Conservation (phyloP, 2,797 vertebrate species). For the Schizopygopsis pylzovi region DNA sequence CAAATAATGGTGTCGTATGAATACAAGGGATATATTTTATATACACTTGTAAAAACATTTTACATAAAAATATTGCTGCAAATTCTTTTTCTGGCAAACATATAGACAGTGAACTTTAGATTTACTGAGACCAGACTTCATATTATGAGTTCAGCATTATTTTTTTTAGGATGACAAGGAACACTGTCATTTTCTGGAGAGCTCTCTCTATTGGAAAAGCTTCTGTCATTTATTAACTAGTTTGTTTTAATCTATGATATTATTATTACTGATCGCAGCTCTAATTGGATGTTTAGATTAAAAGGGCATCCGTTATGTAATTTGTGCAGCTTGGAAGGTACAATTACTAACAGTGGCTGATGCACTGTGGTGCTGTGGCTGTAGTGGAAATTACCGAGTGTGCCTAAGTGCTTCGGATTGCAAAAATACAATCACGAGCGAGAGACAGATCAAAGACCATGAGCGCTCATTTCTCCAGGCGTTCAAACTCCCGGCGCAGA, state of each 20-base stretch:
- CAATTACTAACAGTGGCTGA: conserved; percentile 18
- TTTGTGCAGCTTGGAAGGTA: conserved; percentile 3
- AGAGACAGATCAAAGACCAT: conserved; percentile 51
- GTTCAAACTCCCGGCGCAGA: conserved; percentile 66
- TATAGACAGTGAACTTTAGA: background rate
- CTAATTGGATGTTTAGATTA: conserved; percentile 23
- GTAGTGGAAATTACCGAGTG: conserved; percentile 9
- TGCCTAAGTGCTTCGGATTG: conserved; percentile 29
- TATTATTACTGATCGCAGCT: background rate
- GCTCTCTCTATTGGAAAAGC: background rate
- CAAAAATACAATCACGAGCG: conserved; percentile 10
- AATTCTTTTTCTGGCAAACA: background rate
- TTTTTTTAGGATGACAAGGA: background rate
- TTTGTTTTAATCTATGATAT: conserved; percentile 13
- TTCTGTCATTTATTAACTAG: background rate
- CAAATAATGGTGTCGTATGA: background rate
- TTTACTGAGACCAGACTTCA: background rate
- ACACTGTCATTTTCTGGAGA: background rate
- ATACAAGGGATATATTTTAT: background rate
- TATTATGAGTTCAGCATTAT: background rate
- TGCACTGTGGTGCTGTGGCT: conserved; percentile 33
- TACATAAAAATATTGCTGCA: background rate
- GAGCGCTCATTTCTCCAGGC: conserved; percentile 61
- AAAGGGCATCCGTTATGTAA: background rate
- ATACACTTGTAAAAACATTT: background rate